Evolutionary conservation across 2,797 vertebrate species (phyloP), one percentile per base, ranked within the genome.

Genomic region (Buphagus erythrorhynchus): DNA sequence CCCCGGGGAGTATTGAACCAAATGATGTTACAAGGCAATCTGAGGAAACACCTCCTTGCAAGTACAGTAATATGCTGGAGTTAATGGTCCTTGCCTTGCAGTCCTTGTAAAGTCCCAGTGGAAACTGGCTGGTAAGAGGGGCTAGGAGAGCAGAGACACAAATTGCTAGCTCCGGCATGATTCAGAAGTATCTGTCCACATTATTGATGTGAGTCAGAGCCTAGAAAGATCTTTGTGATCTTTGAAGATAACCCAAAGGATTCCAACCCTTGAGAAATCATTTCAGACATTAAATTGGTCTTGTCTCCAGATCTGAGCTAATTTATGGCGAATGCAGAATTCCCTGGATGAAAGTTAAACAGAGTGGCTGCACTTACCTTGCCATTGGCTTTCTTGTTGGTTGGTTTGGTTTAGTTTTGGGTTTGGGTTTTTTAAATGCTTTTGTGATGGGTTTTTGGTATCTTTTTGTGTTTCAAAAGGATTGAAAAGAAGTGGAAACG

Each of bases 401-500:
- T 75, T 83, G 48, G 43, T 35, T 87, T 82, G 22, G 38, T 46
- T 86, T 79, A 28, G 12, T 17, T 74, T 55, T 19, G 24, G 12
- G 24, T 45, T 61, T 46, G 26, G 13, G 4, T 35, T 59, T 65
- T 93, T 78, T 36, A 51, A 43, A 68, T 52, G 17, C 36, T 86
- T 91, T 40, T 40, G 26, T 71, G 79, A 55, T 85, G 63, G 2
- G 2, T 4, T 76, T 72, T 92, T 82, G 69, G 31, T 73, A 52
- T 88, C 75, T 91, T 81, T 81, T 45, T 9, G 7, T 73, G 52
- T 72, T 94, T 88, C 58, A 58, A 83, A 96, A 92, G 61, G 62
- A 49, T 75, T 86, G 61, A 83, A 67, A 58, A 91, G 88, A 40
- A 67, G 68, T 66, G 90, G 85, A 78, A 93, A 62, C 1, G 63